Evolutionary conservation across 2,113 vertebrate genomes (phyloP).

Genomic region (Thunnus thynnus): DNA sequence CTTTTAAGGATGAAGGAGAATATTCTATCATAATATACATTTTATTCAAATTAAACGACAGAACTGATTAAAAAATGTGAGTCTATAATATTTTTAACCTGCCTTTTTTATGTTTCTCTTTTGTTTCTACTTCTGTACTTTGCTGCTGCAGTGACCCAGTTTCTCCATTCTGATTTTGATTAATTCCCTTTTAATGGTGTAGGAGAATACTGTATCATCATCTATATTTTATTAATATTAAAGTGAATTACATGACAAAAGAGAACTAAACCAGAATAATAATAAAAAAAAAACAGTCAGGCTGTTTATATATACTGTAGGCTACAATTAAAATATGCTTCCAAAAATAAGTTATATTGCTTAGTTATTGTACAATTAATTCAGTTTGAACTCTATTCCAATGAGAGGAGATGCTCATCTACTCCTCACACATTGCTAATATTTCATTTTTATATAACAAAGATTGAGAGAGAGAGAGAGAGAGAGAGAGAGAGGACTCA

Average conservation of each 20-base stretch:
- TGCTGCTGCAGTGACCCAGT: not conserved
- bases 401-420: not conserved
- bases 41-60: too few relatives aligned
- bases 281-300: too few relatives aligned
- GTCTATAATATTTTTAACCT: not conserved
- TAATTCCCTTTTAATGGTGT: not conserved
- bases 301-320: not conserved
- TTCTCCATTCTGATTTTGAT: not conserved
- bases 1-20: not conserved
- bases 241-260: not conserved
- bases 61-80: not conserved
- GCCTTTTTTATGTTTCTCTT: not conserved
- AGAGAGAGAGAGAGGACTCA: not conserved
- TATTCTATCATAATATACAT: too few relatives aligned
- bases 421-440: slow-evolving; percentile 1
- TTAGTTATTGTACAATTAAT: slow-evolving; percentile 1
- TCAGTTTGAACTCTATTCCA: not conserved
- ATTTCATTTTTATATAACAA: slow-evolving; percentile 12
- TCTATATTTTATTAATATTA: not conserved
- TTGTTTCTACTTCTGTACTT: not conserved
- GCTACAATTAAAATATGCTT: not conserved
- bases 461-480: slow-evolving; percentile 13
- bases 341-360: not conserved
- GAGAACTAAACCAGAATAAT: not conserved
- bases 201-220: not conserved